A percentile compares a stretch with the other conserved stretches of the same genome.
phyloP scores from a whole-genome alignment of 2,888 invertebrate species.

The Barypeithes pellucidus region DNA sequence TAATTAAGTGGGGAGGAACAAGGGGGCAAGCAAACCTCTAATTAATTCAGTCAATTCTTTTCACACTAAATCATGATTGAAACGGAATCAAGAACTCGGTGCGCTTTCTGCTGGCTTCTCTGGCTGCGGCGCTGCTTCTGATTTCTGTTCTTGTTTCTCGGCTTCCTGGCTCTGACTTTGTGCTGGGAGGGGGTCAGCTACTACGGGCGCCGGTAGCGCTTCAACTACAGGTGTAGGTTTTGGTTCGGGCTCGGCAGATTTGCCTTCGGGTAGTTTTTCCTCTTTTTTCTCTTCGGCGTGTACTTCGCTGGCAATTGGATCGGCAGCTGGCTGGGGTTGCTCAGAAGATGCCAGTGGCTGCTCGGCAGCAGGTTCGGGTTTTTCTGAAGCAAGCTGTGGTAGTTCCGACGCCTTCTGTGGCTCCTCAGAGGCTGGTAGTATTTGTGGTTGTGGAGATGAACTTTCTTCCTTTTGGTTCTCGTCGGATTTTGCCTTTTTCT shows the following conservation, averaged over 20 bases:
- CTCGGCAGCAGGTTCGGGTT: slow-evolving; percentile 27
- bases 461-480: slow-evolving; percentile 41
- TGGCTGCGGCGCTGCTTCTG: slow-evolving; percentile 60
- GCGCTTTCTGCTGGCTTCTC: slow-evolving; percentile 62
- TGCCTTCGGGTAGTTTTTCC: slow-evolving; percentile 44
- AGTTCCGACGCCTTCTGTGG: slow-evolving; percentile 18
- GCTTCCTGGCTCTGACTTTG: slow-evolving; percentile 38
- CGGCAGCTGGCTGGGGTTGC: slow-evolving; percentile 59
- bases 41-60: slow-evolving; percentile 54
- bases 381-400: slow-evolving; percentile 32
- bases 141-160: slow-evolving; percentile 54
- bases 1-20: slow-evolving; percentile 66
- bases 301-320: slow-evolving; percentile 66
- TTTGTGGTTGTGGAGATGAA: slow-evolving; percentile 35
- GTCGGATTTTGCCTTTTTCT: slow-evolving; percentile 60
- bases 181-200: background rate
- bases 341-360: slow-evolving; percentile 24
- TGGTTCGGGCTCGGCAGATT: slow-evolving; percentile 60
- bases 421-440: slow-evolving; percentile 43
- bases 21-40: slow-evolving; percentile 68
- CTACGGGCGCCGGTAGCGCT: slow-evolving; percentile 62
- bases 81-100: slow-evolving; percentile 65
- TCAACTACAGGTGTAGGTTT: slow-evolving; percentile 57
- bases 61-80: slow-evolving; percentile 43
- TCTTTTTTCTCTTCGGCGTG: slow-evolving; percentile 48